Evolutionary conservation across 2,113 vertebrate genomes (phyloP), one percentile per base, ranked within the genome.

Genomic region (Onychostoma macrolepis): DNA sequence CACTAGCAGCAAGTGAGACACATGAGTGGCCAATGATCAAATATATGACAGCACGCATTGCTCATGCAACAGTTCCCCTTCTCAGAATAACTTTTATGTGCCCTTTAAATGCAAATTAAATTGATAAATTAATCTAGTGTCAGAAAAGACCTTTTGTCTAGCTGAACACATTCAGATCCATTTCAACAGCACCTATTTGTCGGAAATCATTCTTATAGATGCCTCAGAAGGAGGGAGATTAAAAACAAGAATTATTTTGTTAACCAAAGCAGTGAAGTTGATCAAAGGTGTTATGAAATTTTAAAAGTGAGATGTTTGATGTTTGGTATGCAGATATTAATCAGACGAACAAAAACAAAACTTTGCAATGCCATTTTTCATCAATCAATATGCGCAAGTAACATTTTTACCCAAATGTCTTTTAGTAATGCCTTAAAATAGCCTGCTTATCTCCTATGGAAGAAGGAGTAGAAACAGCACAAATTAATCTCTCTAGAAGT

Each of bases 141-240:
- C 74, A 28, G 33, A 41, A 41, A 80, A 80, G 7, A 63, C 12
- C 56, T 41, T 63, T 80, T 80, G 78, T 63, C 36, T 41, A 56
- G 19, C 30, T 80, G 33, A 61, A 61, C 33, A 38, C 33, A n/a
- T 80, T 80, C 41, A 75, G 11, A n/a, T 58, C 19, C 21, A 38
- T 80, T 80, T 43, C 38, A 80, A 56, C 48, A 13, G 77, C 53
- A 61, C 56, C 21, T 58, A 13, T 80, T 61, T 58, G 7, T 17
- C 17, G 6, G 10, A 2, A 43, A 63, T 63, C 36, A 80, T 6
- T 36, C 8, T 24, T 19, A 56, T 1, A 3, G 19, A 11, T 58
- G 71, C 9, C 36, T 72, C 4, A 24, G 9, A 41, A n/a, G 26
- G 26, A 30, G 15, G n/a, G 17, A 56, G 28, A 21, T 78, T 10